Evolutionary conservation across 2,797 vertebrate species (phyloP), one percentile per base, ranked within the genome.

Genomic region (Discoglossus pictus): DNA sequence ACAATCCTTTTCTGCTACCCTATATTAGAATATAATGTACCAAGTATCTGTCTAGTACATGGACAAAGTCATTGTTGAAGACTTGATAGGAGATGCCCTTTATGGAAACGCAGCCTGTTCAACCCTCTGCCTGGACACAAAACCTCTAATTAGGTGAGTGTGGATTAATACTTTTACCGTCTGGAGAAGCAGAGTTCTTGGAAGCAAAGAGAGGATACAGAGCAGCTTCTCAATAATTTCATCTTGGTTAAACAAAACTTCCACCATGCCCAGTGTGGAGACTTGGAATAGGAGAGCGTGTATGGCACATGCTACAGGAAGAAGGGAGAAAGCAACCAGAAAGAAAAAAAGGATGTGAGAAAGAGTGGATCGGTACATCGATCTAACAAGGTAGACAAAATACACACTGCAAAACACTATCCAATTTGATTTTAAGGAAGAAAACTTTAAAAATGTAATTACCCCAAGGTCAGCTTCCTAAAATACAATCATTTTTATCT

Each of bases 181-280:
- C 68, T 91, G 69, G 21, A 92, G 88, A 65, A 94, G 86, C 11
- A 87, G 35, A 9, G 75, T 79, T 0, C 78, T 87, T 25, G 93
- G 92, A 67, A 98, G 83, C 69, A 98, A 86, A 74, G 82, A 87
- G 68, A 90, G 84, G 75, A 98, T 88, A 79, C 88, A 83, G 74
- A 94, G 79, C 74, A 84, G 83, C 82, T 89, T 93, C 66, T 69
- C 72, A 0, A 76, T 86, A 64, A 98, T 84, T 78, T 95, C 89
- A 0, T 85, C 86, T 73, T 92, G 89, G 75, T 87, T 85, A 65
- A 98, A 79, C 40, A 85, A 80, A 65, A 83, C 79, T 20, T 77
- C 50, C 1, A 25, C 43, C 1, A 59, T 73, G 70, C 90, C 79
- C 2, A 84, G 81, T 0, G 79, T 50, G 46, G 87, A 79, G 70